phyloP scores from a whole-genome alignment of 2,797 vertebrate genomes.

The Esox masquinongy region DNA sequence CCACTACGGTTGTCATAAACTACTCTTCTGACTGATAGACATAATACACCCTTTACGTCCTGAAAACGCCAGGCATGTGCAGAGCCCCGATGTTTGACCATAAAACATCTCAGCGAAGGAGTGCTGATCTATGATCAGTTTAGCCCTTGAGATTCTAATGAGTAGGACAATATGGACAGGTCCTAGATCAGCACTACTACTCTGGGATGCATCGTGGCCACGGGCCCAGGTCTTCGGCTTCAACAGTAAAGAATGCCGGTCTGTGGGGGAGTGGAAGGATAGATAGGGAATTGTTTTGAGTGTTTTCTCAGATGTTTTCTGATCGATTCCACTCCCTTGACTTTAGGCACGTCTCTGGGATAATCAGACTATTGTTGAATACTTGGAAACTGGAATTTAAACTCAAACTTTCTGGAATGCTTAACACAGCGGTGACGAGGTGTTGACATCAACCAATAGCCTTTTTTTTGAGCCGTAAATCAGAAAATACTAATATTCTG shows the following conservation, averaged over 20 bases:
- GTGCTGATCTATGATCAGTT: no score
- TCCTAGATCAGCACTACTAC: no score
- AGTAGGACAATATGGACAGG: no score
- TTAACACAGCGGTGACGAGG: no score
- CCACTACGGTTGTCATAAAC: no score
- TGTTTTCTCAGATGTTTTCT: constrained; percentile 70
- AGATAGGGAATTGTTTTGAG: constrained; percentile 25
- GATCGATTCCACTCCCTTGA: constrained; percentile 27
- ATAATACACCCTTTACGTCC: not conserved
- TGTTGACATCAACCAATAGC: no score
- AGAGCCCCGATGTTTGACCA: constrained; percentile 46
- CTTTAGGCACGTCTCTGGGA: not conserved
- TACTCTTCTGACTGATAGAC: no score
- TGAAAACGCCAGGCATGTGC: not conserved
- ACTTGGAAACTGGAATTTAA: not conserved
- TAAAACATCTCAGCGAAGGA: constrained; percentile 60
- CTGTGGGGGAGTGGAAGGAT: constrained; percentile 12
- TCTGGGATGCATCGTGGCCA: no score
- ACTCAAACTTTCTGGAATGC: not conserved
- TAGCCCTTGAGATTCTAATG: no score
- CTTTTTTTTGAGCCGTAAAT: no score
- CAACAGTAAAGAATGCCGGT: constrained; percentile 62
- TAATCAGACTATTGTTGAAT: not conserved
- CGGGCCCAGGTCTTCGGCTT: constrained; percentile 65
- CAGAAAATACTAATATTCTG: no score